phyloP scores from a whole-genome alignment of 2,113 vertebrate species.

The Larimichthys crocea region DNA sequence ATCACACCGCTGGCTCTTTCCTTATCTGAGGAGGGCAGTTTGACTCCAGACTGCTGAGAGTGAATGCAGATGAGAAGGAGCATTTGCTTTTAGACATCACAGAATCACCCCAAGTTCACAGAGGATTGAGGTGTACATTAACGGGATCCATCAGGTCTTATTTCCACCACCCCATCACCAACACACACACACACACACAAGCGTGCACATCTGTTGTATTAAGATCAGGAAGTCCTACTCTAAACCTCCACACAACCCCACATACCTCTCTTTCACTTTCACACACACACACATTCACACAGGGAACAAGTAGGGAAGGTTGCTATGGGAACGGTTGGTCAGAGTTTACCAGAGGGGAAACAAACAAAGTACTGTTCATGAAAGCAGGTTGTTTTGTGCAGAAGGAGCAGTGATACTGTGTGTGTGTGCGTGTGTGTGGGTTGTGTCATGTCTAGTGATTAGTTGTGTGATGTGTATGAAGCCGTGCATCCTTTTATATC shows the following conservation, averaged over 20 bases:
- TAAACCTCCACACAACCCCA: constrained; percentile 43
- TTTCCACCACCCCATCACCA: background rate
- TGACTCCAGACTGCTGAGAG: constrained; percentile 17
- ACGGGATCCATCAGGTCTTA: background rate
- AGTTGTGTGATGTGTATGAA: constrained; percentile 37
- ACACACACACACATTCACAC: constrained; percentile 57
- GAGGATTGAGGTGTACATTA: background rate
- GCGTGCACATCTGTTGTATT: constrained; percentile 10
- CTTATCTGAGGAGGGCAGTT: constrained; percentile 30
- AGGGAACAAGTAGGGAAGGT: constrained; percentile 76
- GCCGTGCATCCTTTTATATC: constrained; percentile 6
- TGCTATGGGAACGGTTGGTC: constrained; percentile 86
- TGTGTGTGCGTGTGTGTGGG: background rate
- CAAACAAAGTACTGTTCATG: constrained; percentile 85
- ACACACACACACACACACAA: background rate
- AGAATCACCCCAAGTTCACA: background rate
- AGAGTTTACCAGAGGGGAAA: constrained; percentile 86
- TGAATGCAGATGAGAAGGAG: constrained; percentile 12
- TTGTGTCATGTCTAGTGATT: constrained; percentile 28
- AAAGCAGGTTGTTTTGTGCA: constrained; percentile 75
- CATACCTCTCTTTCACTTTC: constrained; percentile 35
- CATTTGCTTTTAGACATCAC: background rate
- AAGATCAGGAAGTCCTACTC: constrained; percentile 33
- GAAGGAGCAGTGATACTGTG: constrained; percentile 55
- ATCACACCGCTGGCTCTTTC: constrained; percentile 41